Evolutionary conservation across 2,113 vertebrate genomes (phyloP).

Genomic region (Erythrocercus mccallii): DNA sequence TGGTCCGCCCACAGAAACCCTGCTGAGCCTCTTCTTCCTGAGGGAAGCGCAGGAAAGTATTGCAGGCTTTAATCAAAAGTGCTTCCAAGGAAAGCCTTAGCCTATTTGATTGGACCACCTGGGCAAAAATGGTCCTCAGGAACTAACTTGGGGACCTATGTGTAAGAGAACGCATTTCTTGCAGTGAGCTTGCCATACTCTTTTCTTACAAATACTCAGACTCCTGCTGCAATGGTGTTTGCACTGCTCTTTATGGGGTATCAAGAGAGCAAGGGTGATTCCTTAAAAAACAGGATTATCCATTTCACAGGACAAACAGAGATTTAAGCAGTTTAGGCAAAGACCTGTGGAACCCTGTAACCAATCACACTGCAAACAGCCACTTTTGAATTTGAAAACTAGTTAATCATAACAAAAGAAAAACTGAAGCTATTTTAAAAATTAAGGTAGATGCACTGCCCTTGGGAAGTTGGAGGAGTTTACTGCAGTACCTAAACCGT

Average conservation of each 20-base stretch:
- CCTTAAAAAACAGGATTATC: slow-evolving; percentile 8
- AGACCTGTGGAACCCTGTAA: neutral
- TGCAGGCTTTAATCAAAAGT: neutral
- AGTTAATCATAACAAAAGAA: neutral
- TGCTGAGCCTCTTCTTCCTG: neutral
- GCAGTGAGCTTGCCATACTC: neutral
- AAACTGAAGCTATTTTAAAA: neutral
- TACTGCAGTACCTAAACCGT: neutral
- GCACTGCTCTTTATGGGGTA: neutral
- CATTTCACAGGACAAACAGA: neutral
- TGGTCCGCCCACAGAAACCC: neutral
- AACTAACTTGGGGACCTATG: neutral
- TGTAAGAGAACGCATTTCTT: neutral
- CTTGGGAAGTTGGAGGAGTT: neutral
- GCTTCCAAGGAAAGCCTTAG: neutral
- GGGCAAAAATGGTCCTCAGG: neutral
- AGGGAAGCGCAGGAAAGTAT: neutral
- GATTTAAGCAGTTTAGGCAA: neutral
- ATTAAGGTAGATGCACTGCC: neutral
- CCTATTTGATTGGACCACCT: fast-evolving
- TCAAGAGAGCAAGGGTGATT: slow-evolving; percentile 17
- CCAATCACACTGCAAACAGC: neutral
- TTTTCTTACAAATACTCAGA: neutral
- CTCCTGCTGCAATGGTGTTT: neutral
- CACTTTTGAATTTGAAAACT: neutral